Conservation (phyloP, 1,140 invertebrate genomes). For the Sycophaga agraensis region DNA sequence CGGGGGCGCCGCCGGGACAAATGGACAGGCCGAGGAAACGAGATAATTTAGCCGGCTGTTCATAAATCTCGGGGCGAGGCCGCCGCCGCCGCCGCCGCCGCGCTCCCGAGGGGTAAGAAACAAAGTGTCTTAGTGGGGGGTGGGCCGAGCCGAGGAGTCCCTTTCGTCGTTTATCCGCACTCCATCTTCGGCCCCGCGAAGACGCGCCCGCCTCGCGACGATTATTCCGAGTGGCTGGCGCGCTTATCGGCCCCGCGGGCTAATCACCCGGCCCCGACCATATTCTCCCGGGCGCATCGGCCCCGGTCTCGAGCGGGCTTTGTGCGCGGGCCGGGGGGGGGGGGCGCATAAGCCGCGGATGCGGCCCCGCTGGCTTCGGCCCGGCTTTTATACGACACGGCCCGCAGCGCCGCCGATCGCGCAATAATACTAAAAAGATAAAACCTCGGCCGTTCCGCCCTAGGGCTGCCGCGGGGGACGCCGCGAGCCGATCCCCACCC, state of each 20-base stretch:
- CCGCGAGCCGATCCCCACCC: too few species aligned
- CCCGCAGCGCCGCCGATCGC: constrained; percentile 43
- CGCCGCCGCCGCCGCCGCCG: neutral
- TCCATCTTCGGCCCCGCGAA: constrained; percentile 5
- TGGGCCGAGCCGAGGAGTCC: too few species aligned
- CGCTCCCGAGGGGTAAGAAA: constrained; percentile 9
- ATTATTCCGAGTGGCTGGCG: too few species aligned
- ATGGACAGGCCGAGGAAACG: constrained; percentile 8
- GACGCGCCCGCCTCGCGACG: too few species aligned
- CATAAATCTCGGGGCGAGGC: constrained; percentile 22
- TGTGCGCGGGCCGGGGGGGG: neutral
- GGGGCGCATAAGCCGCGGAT: neutral
- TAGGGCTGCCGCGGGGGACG: neutral
- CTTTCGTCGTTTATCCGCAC: constrained; percentile 17
- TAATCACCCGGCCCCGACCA: too few species aligned
- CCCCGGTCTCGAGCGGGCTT: too few species aligned
- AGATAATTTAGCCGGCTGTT: constrained; percentile 27
- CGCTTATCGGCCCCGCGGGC: too few species aligned
- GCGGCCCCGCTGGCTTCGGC: neutral
- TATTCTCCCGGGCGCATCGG: too few species aligned
- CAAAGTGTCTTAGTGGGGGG: constrained; percentile 22
- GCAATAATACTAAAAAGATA: constrained; percentile 60
- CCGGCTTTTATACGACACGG: constrained; percentile 11
- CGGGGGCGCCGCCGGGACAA: neutral
- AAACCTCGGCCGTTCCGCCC: constrained; percentile 36